A percentile compares a stretch with the other conserved stretches of the same genome.
Evolutionary conservation across 1,140 invertebrate genomes (phyloP).

Genomic region (Drosophila guanche): DNA sequence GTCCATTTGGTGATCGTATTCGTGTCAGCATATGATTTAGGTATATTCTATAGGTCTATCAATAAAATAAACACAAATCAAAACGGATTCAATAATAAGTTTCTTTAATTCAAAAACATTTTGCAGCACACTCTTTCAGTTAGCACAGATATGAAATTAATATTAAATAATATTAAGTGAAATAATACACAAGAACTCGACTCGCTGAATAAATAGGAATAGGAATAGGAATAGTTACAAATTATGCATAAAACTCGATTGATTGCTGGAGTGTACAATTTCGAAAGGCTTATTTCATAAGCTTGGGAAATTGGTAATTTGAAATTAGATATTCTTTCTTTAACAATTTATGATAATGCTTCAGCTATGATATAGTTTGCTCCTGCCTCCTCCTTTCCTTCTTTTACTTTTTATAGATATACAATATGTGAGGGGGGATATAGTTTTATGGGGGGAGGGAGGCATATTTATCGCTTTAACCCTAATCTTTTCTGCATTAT

Average conservation of each 20-base stretch:
- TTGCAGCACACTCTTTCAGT: slow-evolving; percentile 78
- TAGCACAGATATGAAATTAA: slow-evolving; percentile 65
- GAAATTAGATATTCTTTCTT: slow-evolving; percentile 15
- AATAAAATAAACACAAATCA: slow-evolving; percentile 1
- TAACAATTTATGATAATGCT: slow-evolving; percentile 58
- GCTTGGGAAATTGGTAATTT: slow-evolving; percentile 19
- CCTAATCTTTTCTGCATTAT: slow-evolving; percentile 70
- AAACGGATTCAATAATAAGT: slow-evolving; percentile 53
- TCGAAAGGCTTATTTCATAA: slow-evolving; percentile 48
- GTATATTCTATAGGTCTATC: slow-evolving; percentile 33
- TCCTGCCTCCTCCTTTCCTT: neutral
- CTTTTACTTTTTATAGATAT: slow-evolving; percentile 46
- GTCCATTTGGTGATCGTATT: slow-evolving; percentile 82
- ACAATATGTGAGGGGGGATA: slow-evolving; percentile 25
- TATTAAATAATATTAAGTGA: slow-evolving; percentile 57
- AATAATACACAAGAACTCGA: slow-evolving; percentile 66
- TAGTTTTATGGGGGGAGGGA: neutral
- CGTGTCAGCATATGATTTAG: slow-evolving; percentile 62
- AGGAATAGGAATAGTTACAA: slow-evolving; percentile 50
- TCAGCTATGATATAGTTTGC: slow-evolving; percentile 53
- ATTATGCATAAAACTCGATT: slow-evolving; percentile 28
- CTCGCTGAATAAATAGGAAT: slow-evolving; percentile 51
- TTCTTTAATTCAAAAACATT: slow-evolving; percentile 74
- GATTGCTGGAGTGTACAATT: slow-evolving; percentile 36
- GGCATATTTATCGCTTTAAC: slow-evolving; percentile 49